Percentiles rank a stretch among this genome's conserved stretches.
Conservation (phyloP, 1,140 invertebrate species). For the Drosophila lini region DNA sequence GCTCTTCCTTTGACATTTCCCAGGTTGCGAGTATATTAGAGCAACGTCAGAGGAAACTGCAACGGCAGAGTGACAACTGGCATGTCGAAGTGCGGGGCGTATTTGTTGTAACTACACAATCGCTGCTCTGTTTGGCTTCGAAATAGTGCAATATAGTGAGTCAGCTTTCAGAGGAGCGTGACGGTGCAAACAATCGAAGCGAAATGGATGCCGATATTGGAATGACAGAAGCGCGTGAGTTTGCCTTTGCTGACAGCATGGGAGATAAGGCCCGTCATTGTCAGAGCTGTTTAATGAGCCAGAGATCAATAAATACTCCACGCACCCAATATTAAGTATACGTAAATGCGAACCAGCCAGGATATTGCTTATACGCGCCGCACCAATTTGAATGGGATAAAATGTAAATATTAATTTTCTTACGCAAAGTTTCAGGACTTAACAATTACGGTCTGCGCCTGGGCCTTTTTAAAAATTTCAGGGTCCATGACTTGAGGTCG, state of each 20-base stretch:
- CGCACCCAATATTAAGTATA: neutral
- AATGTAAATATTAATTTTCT: constrained; percentile 54
- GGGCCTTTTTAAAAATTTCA: neutral
- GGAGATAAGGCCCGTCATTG: constrained; percentile 10
- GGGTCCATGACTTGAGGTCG: neutral
- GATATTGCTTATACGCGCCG: constrained; percentile 41
- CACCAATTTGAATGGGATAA: neutral
- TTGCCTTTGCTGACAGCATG: constrained; percentile 8
- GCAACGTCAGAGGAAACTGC: constrained; percentile 21
- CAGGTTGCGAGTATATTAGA: neutral
- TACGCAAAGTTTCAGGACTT: constrained; percentile 6
- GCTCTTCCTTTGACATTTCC: neutral
- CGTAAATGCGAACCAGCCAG: neutral
- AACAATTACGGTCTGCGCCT: neutral
- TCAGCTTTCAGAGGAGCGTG: constrained; percentile 9
- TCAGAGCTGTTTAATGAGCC: constrained; percentile 8
- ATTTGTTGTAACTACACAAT: neutral
- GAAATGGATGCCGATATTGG: constrained; percentile 21
- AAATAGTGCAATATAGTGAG: constrained; percentile 25
- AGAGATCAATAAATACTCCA: constrained; percentile 22
- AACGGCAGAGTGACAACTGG: constrained; percentile 14
- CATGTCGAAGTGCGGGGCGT: neutral
- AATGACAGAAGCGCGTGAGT: constrained; percentile 12
- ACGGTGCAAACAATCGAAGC: constrained; percentile 16
- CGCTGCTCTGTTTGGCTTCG: neutral